Conservation (phyloP, 2,888 invertebrate species). For the Lasius platythorax region DNA sequence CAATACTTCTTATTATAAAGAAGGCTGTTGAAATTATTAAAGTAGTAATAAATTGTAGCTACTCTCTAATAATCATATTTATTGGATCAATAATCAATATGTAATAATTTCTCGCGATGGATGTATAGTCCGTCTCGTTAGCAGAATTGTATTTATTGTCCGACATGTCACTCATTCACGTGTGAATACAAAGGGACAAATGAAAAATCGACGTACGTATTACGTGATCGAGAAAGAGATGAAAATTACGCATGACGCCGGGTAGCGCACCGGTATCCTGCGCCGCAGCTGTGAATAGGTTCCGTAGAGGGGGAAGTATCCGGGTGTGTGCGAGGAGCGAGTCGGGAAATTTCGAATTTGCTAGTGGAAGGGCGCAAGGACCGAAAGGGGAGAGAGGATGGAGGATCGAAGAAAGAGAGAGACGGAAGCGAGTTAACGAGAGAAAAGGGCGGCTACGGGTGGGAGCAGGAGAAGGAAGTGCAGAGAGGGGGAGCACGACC, state of each 20-base stretch:
- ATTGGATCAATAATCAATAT: background rate
- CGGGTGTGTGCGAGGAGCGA: background rate
- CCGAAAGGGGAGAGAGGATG: constrained; percentile 29
- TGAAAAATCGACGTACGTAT: background rate
- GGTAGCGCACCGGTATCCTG: background rate
- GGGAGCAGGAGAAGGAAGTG: background rate
- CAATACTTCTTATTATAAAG: background rate
- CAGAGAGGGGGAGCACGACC: constrained; percentile 33
- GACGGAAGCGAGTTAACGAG: constrained; percentile 5
- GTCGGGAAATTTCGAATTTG: constrained; percentile 13
- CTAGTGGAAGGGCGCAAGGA: constrained; percentile 31
- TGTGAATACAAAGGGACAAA: background rate
- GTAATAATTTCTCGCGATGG: background rate
- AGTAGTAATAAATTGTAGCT: background rate
- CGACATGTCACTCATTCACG: background rate
- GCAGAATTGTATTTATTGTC: background rate
- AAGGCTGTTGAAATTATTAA: too few species aligned
- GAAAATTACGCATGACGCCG: background rate
- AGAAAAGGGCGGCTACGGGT: constrained; percentile 8
- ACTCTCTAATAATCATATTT: background rate
- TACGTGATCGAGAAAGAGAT: background rate
- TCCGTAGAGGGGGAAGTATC: background rate
- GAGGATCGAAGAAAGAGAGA: background rate
- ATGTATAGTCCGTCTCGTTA: background rate
- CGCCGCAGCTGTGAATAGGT: constrained; percentile 23